Evolutionary conservation across 2,797 vertebrate species (phyloP), one percentile per base, ranked within the genome.

Genomic region (Microctenopoma lineatum): DNA sequence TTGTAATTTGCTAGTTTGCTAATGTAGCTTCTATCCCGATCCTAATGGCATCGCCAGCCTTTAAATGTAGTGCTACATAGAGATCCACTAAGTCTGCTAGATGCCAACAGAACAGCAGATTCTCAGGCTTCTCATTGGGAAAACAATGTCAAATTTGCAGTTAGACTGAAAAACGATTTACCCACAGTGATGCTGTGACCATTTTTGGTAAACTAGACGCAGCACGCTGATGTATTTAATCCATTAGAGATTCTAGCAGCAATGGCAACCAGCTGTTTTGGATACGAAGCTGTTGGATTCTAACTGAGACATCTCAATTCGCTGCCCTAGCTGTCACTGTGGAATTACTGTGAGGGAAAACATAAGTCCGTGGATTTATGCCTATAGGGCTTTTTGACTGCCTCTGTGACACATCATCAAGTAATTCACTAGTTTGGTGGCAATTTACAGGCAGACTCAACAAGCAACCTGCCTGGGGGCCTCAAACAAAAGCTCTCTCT

Each of bases 351-450:
- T 39, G 72, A 85, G 77, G 68, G 75, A 73, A 86, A 86, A 81
- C 84, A 87, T 9, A 84, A 84, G 79, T 81, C 76, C 0, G 27
- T 63, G 61, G 68, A 70, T 78, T 79, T 66, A 75, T 83, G 88
- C 83, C 89, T 88, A 74, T 79, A 53, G 85, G 87, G 85, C 78
- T 84, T 86, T 32, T 84, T 60, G 25, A 70, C 60, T 75, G 81
- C 66, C 73, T 86, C 72, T 54, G 72, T 79, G 76, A 89, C 82
- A 90, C 85, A 89, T 91, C 87, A 83, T 80, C 78, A 81, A 91
- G 86, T 88, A 89, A 92, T 90, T 93, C 90, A 87, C 78, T 84
- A 62, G 81, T 91, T 87, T 89, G 89, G 89, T 87, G 83, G 85
- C 90, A 90, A 90, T 92, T 90, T 91, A 89, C 77, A 89, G 81